Conservation (phyloP, 1,140 invertebrate genomes). For the Camponotus floridanus region DNA sequence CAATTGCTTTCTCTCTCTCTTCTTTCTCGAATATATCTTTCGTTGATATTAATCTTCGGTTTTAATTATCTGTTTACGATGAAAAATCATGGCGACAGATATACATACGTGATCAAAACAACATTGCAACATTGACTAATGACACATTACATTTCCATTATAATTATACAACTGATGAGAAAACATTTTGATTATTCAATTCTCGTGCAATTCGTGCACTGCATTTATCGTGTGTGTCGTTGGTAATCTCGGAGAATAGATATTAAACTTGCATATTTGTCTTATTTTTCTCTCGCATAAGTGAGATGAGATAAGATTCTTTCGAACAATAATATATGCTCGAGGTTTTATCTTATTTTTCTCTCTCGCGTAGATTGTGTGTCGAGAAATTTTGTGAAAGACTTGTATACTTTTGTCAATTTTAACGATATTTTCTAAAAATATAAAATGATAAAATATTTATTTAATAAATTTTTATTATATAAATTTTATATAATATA, state of each 20-base stretch:
- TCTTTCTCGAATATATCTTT: neutral
- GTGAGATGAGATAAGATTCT: constrained; percentile 25
- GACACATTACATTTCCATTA: constrained; percentile 17
- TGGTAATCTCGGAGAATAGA: constrained; percentile 23
- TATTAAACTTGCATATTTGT: constrained; percentile 4
- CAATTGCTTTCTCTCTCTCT: too few relatives aligned
- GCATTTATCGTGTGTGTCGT: neutral
- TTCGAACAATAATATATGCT: neutral
- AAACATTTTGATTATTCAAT: constrained; percentile 37
- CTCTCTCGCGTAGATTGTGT: neutral
- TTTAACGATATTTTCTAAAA: neutral
- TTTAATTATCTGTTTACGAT: neutral
- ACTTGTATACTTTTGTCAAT: neutral
- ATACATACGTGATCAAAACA: neutral
- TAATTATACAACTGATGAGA: constrained; percentile 18
- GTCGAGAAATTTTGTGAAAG: neutral
- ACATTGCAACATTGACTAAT: constrained; percentile 28
- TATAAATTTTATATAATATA: too few relatives aligned
- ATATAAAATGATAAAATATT: neutral
- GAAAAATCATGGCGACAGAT: neutral
- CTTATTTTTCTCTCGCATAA: neutral
- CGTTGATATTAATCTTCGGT: neutral
- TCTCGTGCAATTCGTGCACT: too few relatives aligned
- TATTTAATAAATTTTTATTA: constrained; percentile 2
- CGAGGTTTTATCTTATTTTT: neutral